A percentile compares a stretch with the other conserved stretches of the same genome.
These are phyloP conservation scores for Coregonus sp. DNA, from an alignment of 2,797 vertebrate species.

Conservation along the genomic window DNA sequence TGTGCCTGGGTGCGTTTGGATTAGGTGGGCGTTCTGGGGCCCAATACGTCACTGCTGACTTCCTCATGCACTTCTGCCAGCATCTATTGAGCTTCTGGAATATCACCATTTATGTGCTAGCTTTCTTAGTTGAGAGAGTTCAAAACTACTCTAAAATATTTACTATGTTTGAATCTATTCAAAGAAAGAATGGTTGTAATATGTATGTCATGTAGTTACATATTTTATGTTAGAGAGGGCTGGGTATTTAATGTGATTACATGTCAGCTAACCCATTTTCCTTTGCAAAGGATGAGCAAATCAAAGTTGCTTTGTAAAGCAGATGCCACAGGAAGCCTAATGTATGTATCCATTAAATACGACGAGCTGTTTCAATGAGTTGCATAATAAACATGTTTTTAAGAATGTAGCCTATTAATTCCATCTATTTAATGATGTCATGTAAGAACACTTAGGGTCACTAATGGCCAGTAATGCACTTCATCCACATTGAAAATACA, in stretches of 20 bases:
- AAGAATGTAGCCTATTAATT: background rate
- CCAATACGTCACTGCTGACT: constrained; percentile 9
- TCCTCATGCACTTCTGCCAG: background rate
- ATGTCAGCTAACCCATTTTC: background rate
- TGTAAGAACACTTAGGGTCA: background rate
- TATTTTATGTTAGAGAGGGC: background rate
- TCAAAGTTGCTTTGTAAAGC: background rate
- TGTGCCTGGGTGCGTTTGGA: background rate
- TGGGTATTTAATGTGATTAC: background rate
- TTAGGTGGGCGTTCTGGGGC: background rate
- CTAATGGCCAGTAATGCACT: background rate
- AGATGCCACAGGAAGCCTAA: background rate
- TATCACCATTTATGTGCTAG: background rate
- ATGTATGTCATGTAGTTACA: background rate
- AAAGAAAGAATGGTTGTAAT: background rate
- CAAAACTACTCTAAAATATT: no score
- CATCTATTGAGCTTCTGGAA: background rate
- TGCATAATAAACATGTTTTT: constrained; percentile 1
- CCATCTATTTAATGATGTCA: background rate
- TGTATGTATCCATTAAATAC: background rate
- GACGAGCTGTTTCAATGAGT: background rate
- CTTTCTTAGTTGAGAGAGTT: background rate
- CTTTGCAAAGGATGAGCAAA: background rate
- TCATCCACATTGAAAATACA: background rate
- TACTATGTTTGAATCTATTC: background rate